phyloP scores from a whole-genome alignment of 2,888 invertebrate genomes.

The Microctonus hyperodae region DNA sequence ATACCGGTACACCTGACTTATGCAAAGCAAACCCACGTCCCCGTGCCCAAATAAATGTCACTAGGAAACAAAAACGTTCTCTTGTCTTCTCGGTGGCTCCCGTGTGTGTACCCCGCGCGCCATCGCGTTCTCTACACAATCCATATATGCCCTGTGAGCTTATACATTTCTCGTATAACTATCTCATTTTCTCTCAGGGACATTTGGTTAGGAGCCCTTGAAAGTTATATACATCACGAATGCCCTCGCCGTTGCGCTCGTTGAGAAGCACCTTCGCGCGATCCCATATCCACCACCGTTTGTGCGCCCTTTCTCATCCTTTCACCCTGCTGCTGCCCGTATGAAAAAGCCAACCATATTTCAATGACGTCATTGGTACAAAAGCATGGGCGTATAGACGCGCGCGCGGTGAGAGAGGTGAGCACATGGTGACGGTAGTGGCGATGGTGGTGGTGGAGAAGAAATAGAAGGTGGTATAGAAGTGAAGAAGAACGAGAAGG shows the following conservation, averaged over 20 bases:
- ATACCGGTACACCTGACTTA: slow-evolving; percentile 57
- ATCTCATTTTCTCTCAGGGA: no score
- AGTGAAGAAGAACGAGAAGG: slow-evolving; percentile 41
- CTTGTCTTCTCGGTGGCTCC: slow-evolving; percentile 42
- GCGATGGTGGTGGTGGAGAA: slow-evolving; percentile 39
- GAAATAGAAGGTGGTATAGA: slow-evolving; percentile 41
- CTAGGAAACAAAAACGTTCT: slow-evolving; percentile 58
- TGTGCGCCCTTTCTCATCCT: not conserved
- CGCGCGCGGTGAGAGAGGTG: slow-evolving; percentile 44
- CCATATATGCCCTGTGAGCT: slow-evolving; percentile 16
- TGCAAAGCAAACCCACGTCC: slow-evolving; percentile 57
- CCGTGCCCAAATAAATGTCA: slow-evolving; percentile 60
- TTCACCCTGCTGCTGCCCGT: slow-evolving; percentile 23
- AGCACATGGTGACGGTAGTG: slow-evolving; percentile 45
- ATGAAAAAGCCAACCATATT: slow-evolving; percentile 47
- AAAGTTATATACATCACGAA: no score
- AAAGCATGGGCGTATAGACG: slow-evolving; percentile 57
- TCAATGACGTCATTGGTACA: slow-evolving; percentile 55
- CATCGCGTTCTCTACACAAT: slow-evolving; percentile 36
- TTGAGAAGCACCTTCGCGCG: slow-evolving; percentile 23
- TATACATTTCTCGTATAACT: no score
- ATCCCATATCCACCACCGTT: slow-evolving; percentile 25
- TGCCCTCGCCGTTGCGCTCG: not conserved
- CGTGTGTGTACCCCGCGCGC: slow-evolving; percentile 38
- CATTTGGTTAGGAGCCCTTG: no score